Base-by-base conservation (phyloP, 2,888 invertebrate genomes). In the Apodemia zela region DNA sequence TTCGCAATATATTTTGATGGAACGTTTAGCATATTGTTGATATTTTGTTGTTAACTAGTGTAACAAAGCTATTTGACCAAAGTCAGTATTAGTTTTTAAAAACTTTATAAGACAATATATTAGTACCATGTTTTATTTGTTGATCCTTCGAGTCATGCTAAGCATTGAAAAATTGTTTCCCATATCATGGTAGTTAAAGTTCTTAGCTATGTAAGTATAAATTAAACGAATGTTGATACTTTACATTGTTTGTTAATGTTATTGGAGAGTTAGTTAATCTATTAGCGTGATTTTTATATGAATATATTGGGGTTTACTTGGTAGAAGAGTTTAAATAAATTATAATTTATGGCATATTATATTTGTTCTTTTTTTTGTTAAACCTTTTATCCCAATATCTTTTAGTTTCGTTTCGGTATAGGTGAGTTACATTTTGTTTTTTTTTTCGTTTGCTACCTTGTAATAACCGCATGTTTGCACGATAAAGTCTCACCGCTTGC, bases 11-110 rank as follows among this genome's bases (percentile, higher is more conserved):
- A 82, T 80, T 82, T 80, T 78, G 54, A 54, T 54, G 79, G 79
- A 82, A 80, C 84, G 80, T 81, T 87, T 86, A 88, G 83, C 82
- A 85, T 89, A 86, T 87, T 85, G 89, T 90, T 90, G 84, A 89
- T 89, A 85, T 87, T 82, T 72, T 71, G 73, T 75, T 90, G 89
- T 89, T 89, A 81, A 87, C 80, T 90, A 90, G 90, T 89, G 85
- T 90, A 87, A 89, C 89, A 87, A 89, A 89, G 91, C 91, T 91
- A 89, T 89, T 87, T 89, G 91, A 91, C 91, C 91, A 91, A 91
- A 91, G 91, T 91, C 91, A 91, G 91, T 91, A 91, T 91, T 91
- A 90, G 90, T 87, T 85, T 80, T 81, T 81, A 82, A 84, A 85
- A 67, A 68, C 68, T 68, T 67, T 63, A 67, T 78, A 76, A 75